phyloP scores from a whole-genome alignment of 1,140 invertebrate species.

The Arion vulgaris region DNA sequence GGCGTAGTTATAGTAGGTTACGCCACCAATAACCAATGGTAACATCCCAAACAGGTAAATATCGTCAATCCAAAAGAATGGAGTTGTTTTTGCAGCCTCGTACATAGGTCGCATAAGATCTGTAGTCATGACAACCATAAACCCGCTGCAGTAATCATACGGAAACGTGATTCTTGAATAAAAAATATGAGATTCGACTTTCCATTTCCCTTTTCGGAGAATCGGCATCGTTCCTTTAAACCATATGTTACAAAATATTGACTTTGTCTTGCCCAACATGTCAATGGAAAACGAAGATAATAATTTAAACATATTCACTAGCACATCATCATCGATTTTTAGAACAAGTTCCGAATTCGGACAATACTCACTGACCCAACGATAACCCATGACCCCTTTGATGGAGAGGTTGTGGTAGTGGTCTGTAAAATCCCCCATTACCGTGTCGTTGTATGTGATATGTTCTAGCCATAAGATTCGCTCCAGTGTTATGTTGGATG shows the following conservation, averaged over 20 bases:
- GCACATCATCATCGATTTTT: conserved; percentile 50
- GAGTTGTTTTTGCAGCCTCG: conserved; percentile 60
- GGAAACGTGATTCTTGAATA: conserved; percentile 45
- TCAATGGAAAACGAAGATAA: background rate
- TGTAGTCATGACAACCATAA: conserved; percentile 47
- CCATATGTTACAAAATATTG: conserved; percentile 49
- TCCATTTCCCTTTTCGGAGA: conserved; percentile 51
- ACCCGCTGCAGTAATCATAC: conserved; percentile 54
- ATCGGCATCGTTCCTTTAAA: conserved; percentile 50
- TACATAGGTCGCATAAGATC: conserved; percentile 58
- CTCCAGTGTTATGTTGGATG: conserved; percentile 24
- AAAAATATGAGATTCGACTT: conserved; percentile 47
- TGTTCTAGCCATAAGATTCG: conserved; percentile 29
- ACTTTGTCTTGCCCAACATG: conserved; percentile 23
- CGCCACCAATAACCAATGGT: conserved; percentile 30
- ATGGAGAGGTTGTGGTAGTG: conserved; percentile 43
- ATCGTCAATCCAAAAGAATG: conserved; percentile 75
- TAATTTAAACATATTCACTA: conserved; percentile 46
- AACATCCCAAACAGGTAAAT: conserved; percentile 55
- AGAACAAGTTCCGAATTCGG: conserved; percentile 28
- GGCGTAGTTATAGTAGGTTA: conserved; percentile 23
- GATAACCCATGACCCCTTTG: conserved; percentile 48
- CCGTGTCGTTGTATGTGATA: conserved; percentile 40
- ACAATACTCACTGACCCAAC: conserved; percentile 44
- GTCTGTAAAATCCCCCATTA: conserved; percentile 47